Conservation (phyloP, 2,888 invertebrate species). For the Scaptomyza caliginosa region DNA sequence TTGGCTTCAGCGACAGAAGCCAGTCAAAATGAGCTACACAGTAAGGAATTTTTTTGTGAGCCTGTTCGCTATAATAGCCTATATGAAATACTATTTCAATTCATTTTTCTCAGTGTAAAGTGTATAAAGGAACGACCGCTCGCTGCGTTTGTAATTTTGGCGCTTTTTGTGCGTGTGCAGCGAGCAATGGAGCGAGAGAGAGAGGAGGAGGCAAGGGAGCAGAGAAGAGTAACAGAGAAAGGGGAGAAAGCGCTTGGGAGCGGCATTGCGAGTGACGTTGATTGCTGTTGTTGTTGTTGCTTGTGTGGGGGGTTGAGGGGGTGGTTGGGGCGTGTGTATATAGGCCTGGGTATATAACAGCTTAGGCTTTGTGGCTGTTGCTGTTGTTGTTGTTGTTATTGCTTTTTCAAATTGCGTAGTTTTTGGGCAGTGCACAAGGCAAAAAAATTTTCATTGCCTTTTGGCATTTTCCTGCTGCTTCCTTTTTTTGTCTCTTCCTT, state of each 20-base stretch:
- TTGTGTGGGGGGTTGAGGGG: conserved; percentile 6
- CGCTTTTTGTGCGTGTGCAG: conserved; percentile 77
- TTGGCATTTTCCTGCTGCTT: conserved; percentile 29
- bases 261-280: conserved; percentile 68
- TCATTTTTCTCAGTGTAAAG: background rate
- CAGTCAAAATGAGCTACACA: conserved; percentile 3
- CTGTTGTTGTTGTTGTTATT: conserved; percentile 35
- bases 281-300: conserved; percentile 43
- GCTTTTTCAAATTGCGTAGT: conserved; percentile 56
- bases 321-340: background rate
- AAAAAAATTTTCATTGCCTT: conserved; percentile 52
- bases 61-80: too few relatives aligned
- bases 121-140: conserved; percentile 51
- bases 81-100: too few relatives aligned
- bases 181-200: conserved; percentile 18
- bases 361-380: conserved; percentile 37
- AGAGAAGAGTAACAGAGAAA: background rate
- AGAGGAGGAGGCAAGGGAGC: background rate
- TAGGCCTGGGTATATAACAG: conserved; percentile 34
- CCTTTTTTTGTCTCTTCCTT: conserved; percentile 6
- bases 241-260: conserved; percentile 37
- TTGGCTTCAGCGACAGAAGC: conserved; percentile 40
- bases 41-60: background rate
- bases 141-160: conserved; percentile 79
- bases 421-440: conserved; percentile 50